These are phyloP conservation scores for Embiotoca jacksoni DNA, from an alignment of 2,113 vertebrate genomes.

Conservation along the genomic window DNA sequence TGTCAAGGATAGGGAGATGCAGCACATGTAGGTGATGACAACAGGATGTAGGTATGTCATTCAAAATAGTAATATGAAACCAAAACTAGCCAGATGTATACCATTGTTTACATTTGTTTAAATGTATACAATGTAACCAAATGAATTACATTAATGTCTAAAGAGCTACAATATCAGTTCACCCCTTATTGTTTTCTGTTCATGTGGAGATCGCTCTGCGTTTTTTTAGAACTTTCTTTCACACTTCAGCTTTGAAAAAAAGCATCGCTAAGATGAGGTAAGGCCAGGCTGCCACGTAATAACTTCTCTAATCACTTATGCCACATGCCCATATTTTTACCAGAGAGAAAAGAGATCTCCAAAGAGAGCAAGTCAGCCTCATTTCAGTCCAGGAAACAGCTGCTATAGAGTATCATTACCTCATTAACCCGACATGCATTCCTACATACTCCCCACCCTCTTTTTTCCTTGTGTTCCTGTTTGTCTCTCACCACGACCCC, in stretches of 20 bases:
- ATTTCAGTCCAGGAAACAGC: conserved; percentile 43
- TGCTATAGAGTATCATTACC: conserved; percentile 44
- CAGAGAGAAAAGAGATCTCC: conserved; percentile 16
- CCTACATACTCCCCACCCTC: background rate
- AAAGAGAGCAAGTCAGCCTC: conserved; percentile 41
- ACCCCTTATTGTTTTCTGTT: conserved; percentile 27
- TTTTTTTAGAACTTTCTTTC: conserved; percentile 44
- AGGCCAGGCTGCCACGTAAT: conserved; percentile 61
- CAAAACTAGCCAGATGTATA: too few species aligned
- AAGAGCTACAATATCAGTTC: conserved; percentile 34
- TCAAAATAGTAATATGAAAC: too few species aligned
- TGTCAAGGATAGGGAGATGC: too few species aligned
- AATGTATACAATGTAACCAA: too few species aligned
- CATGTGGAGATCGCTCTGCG: background rate
- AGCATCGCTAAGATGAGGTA: conserved; percentile 52
- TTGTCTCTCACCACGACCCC: background rate
- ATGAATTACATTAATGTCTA: conserved; percentile 25
- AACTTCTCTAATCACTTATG: conserved; percentile 55
- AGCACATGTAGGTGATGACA: too few species aligned
- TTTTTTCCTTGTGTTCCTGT: conserved; percentile 2
- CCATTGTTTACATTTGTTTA: too few species aligned
- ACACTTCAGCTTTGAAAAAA: conserved; percentile 29
- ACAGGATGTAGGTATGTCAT: too few species aligned
- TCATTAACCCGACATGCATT: conserved; percentile 59
- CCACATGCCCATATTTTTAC: conserved; percentile 50